Percentiles rank a stretch among this genome's conserved stretches.
Evolutionary conservation across 1,140 invertebrate genomes (phyloP).

Genomic region (Acromyrmex heyeri): DNA sequence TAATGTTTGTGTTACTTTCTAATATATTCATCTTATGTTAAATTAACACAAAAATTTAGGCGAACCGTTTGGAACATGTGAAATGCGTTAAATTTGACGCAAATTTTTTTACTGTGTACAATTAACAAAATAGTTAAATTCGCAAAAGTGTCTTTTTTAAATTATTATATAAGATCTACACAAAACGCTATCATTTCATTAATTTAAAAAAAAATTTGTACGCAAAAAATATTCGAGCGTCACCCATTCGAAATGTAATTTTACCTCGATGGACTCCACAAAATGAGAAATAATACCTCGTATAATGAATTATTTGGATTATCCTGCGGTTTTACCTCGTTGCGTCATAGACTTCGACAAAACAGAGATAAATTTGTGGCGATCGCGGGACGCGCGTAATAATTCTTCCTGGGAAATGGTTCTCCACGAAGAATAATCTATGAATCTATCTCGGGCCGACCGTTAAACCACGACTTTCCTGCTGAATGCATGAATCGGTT

Average conservation of each 20-base stretch:
- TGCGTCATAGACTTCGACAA: constrained; percentile 31
- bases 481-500: constrained; percentile 22
- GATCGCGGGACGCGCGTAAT: neutral
- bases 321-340: constrained; percentile 7
- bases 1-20: too few relatives aligned
- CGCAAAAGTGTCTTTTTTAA: neutral
- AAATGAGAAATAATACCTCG: constrained; percentile 29
- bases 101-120: neutral
- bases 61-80: too few relatives aligned
- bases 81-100: too few relatives aligned
- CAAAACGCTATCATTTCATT: neutral
- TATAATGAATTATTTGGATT: constrained; percentile 24
- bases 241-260: constrained; percentile 8
- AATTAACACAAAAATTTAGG: too few relatives aligned
- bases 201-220: neutral
- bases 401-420: constrained; percentile 39
- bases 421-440: constrained; percentile 9
- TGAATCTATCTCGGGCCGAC: neutral
- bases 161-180: neutral
- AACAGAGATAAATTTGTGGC: constrained; percentile 25
- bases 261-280: neutral
- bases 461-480: constrained; percentile 26
- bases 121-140: neutral
- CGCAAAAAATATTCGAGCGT: constrained; percentile 3
- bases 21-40: too few relatives aligned